Percentiles rank a stretch among this genome's conserved stretches.
Conservation (phyloP, 2,888 invertebrate species). For the Pheosia tremula region DNA sequence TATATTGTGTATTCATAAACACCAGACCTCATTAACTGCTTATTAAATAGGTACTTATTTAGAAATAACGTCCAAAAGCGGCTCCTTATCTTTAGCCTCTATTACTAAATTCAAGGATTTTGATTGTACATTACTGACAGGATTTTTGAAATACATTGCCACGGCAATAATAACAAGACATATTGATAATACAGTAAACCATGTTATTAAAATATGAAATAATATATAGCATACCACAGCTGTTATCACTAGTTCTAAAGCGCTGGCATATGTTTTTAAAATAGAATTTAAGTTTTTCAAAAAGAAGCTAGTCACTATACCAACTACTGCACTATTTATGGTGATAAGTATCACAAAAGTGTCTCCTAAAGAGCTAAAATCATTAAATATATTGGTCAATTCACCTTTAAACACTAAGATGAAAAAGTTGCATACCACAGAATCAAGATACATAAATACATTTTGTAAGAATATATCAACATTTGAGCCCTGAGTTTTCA, state of each 20-base stretch:
- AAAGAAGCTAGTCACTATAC: constrained; percentile 97
- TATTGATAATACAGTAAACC: constrained; percentile 93
- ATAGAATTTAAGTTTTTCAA: constrained; percentile 97
- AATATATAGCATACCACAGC: constrained; percentile 94
- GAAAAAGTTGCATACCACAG: constrained; percentile 94
- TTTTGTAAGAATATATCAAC: constrained; percentile 97
- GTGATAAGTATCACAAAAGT: constrained; percentile 92
- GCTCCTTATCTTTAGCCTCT: constrained; percentile 53
- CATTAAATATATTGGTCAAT: constrained; percentile 84
- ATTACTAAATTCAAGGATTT: constrained; percentile 11
- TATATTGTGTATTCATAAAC: no score
- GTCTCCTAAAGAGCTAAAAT: constrained; percentile 84
- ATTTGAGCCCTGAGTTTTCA: constrained; percentile 93
- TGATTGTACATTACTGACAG: constrained; percentile 86
- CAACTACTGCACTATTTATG: constrained; percentile 95
- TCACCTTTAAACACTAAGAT: constrained; percentile 89
- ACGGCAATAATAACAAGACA: constrained; percentile 92
- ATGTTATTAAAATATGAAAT: constrained; percentile 93
- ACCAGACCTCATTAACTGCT: no score
- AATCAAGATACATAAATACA: constrained; percentile 97
- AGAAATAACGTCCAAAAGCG: constrained; percentile 58
- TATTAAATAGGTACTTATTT: constrained; percentile 18
- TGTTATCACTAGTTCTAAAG: constrained; percentile 95
- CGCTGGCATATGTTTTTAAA: constrained; percentile 97
- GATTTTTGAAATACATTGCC: constrained; percentile 94